phyloP scores from a whole-genome alignment of 2,113 vertebrate genomes.

The Serinus canaria region DNA sequence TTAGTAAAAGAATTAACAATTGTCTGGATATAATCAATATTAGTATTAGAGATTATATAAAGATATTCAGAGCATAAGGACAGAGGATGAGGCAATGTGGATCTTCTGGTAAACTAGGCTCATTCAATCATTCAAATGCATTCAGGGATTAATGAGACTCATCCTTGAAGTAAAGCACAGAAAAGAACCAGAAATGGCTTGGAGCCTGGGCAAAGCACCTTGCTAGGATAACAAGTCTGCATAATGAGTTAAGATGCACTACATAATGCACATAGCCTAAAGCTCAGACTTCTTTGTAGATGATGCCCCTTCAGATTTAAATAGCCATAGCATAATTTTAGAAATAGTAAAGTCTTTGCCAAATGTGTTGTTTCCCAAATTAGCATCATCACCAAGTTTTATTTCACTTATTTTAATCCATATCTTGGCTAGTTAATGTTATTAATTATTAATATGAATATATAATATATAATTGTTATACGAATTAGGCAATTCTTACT shows the following conservation, averaged over 20 bases:
- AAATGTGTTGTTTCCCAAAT: slow-evolving; percentile 7
- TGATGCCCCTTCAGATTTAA: slow-evolving; percentile 38
- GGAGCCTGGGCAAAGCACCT: slow-evolving; percentile 19
- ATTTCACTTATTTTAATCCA: background rate
- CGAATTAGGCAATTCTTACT: background rate
- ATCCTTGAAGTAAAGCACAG: background rate
- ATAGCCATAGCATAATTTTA: background rate
- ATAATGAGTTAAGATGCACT: background rate
- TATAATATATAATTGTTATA: too few relatives aligned
- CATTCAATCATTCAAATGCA: background rate
- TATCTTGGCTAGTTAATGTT: background rate
- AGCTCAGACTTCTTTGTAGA: slow-evolving; percentile 36
- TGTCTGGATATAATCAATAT: background rate
- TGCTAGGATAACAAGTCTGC: background rate
- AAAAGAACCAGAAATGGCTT: slow-evolving; percentile 31
- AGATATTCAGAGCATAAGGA: background rate
- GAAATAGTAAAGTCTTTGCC: background rate
- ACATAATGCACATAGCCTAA: background rate
- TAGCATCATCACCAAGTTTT: background rate
- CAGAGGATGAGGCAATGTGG: background rate
- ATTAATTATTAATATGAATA: background rate
- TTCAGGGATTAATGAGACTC: background rate
- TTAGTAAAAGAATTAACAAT: background rate
- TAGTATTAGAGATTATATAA: background rate
- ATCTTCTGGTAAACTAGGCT: background rate